These are phyloP conservation scores for Lamellibrachia luymesi DNA, from an alignment of 1,140 invertebrate species.

Conservation along the genomic window DNA sequence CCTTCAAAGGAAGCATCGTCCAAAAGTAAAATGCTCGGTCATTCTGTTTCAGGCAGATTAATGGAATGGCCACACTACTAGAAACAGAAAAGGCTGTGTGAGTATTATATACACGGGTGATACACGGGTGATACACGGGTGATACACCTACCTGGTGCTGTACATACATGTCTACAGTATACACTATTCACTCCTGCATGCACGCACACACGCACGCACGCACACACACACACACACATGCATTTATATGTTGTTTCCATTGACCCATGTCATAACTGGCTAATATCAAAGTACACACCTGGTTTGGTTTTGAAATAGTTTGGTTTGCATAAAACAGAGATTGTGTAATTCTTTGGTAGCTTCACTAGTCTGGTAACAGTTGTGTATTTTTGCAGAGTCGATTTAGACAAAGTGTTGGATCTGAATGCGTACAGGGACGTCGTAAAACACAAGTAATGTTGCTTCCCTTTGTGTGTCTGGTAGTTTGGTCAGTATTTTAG, in stretches of 20 bases:
- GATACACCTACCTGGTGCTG: background rate
- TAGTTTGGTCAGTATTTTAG: background rate
- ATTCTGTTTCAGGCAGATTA: background rate
- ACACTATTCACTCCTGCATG: background rate
- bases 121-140: background rate
- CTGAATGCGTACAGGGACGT: conserved; percentile 2
- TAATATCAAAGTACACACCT: too few relatives aligned
- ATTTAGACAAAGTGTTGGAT: conserved; percentile 15
- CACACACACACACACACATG: background rate
- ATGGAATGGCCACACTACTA: background rate
- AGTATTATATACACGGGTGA: background rate
- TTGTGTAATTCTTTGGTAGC: background rate
- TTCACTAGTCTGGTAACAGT: background rate
- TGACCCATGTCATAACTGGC: too few relatives aligned
- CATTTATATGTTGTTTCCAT: background rate
- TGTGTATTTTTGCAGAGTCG: conserved; percentile 5
- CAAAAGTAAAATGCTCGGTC: background rate
- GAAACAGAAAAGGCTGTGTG: conserved; percentile 15
- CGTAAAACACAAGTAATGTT: background rate
- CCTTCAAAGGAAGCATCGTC: background rate
- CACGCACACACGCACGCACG: background rate
- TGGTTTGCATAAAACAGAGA: too few relatives aligned
- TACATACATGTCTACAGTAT: background rate
- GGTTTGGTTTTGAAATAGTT: too few relatives aligned
- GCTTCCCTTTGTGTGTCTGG: background rate